A percentile compares a stretch with the other conserved stretches of the same genome.
Evolutionary conservation across 2,888 invertebrate genomes (phyloP).

Genomic region (Lithosia quadra): DNA sequence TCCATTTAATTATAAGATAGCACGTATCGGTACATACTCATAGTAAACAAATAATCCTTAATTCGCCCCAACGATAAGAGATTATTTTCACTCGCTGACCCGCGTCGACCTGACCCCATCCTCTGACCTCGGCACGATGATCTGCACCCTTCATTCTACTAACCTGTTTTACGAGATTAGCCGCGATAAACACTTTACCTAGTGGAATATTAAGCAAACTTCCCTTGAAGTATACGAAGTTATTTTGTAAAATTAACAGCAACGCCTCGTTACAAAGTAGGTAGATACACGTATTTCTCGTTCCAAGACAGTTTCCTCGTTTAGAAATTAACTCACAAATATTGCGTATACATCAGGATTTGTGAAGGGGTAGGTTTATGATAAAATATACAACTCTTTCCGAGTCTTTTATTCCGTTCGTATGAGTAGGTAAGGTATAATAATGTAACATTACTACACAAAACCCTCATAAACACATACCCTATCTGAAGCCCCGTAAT

Average conservation of each 20-base stretch:
- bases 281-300: conserved; percentile 56
- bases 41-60: conserved; percentile 55
- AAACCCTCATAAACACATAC: conserved; percentile 54
- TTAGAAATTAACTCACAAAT: conserved; percentile 57
- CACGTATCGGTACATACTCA: conserved; percentile 51
- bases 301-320: conserved; percentile 60
- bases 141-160: conserved; percentile 76
- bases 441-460: conserved; percentile 26
- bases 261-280: conserved; percentile 58
- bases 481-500: conserved; percentile 52
- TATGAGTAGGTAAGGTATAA: background rate
- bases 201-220: conserved; percentile 67
- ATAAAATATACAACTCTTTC: conserved; percentile 2
- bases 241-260: conserved; percentile 64
- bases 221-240: conserved; percentile 61
- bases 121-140: conserved; percentile 77
- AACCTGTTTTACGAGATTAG: conserved; percentile 79
- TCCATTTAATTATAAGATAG: conserved; percentile 65
- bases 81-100: conserved; percentile 74
- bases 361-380: conserved; percentile 6
- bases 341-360: conserved; percentile 38
- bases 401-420: background rate
- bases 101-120: conserved; percentile 74
- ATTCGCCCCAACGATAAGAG: conserved; percentile 66
- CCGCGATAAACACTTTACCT: conserved; percentile 70